Percentiles rank a stretch among this genome's conserved stretches.
These are phyloP conservation scores for Anthoscopus minutus DNA, from an alignment of 2,113 vertebrate genomes.

Conservation along the genomic window DNA sequence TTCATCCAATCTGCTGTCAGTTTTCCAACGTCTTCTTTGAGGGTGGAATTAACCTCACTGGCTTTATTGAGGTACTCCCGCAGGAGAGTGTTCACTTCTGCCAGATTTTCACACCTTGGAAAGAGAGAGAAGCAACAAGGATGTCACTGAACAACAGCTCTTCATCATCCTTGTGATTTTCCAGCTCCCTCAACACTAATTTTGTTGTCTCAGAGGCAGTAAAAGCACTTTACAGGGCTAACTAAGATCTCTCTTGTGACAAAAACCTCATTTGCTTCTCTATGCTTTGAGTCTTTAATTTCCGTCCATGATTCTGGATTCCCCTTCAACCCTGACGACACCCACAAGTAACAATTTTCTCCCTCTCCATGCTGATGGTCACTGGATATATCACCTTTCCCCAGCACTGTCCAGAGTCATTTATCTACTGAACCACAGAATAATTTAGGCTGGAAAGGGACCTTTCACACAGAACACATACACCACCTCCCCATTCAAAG, in stretches of 20 bases:
- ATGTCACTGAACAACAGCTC: not conserved
- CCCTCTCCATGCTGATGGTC: not conserved
- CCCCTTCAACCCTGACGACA: not conserved
- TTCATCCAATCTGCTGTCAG: conserved; percentile 82
- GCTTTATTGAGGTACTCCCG: conserved; percentile 77
- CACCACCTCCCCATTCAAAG: not conserved
- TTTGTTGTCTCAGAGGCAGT: not conserved
- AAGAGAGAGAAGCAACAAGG: not conserved
- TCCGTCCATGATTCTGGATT: not conserved
- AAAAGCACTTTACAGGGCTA: not conserved
- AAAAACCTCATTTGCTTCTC: not conserved
- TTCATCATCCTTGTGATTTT: not conserved
- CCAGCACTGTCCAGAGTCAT: not conserved
- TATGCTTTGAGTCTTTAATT: not conserved
- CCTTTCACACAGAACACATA: not conserved
- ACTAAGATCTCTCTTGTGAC: not conserved
- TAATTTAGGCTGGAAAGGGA: not conserved
- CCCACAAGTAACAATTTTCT: not conserved
- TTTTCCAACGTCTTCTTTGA: conserved; percentile 80
- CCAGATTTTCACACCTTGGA: conserved; percentile 76
- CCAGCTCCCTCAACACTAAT: not conserved
- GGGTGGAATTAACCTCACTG: conserved; percentile 71
- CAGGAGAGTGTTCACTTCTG: conserved; percentile 77
- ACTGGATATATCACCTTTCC: not conserved
- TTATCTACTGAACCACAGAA: not conserved